These are phyloP conservation scores for Smutsia gigantea DNA, from an alignment of 2,797 vertebrate species.

Conservation along the genomic window DNA sequence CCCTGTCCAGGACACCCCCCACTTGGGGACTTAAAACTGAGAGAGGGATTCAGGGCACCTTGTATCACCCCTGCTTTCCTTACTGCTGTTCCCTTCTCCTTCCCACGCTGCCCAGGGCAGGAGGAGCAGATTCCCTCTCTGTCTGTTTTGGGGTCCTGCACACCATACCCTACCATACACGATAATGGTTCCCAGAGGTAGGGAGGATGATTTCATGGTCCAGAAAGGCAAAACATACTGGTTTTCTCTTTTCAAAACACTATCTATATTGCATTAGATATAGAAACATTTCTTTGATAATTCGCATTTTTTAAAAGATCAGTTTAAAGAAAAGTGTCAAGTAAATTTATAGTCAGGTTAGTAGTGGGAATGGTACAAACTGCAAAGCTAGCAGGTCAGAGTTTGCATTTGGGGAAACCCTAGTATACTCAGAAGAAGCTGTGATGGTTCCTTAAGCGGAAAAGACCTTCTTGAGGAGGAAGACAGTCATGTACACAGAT, in stretches of 20 bases:
- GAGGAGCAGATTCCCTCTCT: background rate
- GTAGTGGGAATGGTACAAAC: background rate
- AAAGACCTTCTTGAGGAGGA: background rate
- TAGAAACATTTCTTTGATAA: background rate
- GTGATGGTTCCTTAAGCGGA: background rate
- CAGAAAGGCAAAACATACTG: background rate
- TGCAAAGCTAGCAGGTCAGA: background rate
- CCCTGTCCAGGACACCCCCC: background rate
- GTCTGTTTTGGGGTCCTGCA: background rate
- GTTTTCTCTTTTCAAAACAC: background rate
- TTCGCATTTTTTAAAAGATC: background rate
- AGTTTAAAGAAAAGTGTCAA: background rate
- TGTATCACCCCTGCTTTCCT: background rate
- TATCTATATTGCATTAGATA: background rate
- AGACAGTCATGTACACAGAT: background rate
- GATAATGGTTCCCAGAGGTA: background rate
- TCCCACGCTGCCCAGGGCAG: background rate
- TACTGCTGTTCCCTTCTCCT: background rate
- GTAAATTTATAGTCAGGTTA: background rate
- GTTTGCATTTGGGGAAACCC: background rate
- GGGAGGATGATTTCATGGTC: background rate
- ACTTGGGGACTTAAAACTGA: background rate
- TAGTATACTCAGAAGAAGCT: background rate
- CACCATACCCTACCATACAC: background rate
- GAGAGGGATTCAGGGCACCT: background rate